phyloP scores from a whole-genome alignment of 2,113 vertebrate species.

The Leiothrix lutea region DNA sequence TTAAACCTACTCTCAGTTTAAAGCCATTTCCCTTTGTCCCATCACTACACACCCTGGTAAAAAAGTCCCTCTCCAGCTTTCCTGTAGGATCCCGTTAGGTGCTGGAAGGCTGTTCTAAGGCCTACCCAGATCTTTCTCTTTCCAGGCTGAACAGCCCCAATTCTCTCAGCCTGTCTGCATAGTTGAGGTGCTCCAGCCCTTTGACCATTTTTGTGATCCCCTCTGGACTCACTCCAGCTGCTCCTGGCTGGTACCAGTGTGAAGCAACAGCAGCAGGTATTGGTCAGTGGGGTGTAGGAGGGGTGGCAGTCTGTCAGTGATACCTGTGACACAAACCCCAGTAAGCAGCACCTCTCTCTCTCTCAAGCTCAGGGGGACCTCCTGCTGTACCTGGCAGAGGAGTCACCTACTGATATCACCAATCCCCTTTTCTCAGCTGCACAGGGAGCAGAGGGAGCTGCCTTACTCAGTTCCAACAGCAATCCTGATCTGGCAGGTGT shows the following conservation, averaged over 20 bases:
- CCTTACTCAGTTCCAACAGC: background rate
- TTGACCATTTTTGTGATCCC: background rate
- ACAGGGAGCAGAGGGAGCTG: background rate
- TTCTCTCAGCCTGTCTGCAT: background rate
- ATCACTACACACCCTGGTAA: background rate
- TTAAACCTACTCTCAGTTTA: background rate
- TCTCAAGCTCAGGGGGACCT: accelerated
- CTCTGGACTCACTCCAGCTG: background rate
- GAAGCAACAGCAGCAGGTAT: background rate
- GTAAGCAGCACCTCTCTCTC: background rate
- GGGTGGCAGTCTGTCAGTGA: background rate
- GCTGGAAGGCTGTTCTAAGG: background rate
- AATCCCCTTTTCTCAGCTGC: background rate
- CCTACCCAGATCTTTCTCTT: background rate
- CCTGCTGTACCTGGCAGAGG: background rate
- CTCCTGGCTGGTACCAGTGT: background rate
- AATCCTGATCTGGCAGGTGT: background rate
- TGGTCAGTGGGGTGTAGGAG: accelerated
- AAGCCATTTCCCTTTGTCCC: background rate
- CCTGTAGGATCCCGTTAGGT: background rate
- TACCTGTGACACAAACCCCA: accelerated
- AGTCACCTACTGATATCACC: background rate
- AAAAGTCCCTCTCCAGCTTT: background rate
- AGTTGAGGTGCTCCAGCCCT: background rate
- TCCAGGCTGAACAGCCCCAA: background rate